Evolutionary conservation across 2,797 vertebrate species (phyloP).

Genomic region (Hybognathus amarus): DNA sequence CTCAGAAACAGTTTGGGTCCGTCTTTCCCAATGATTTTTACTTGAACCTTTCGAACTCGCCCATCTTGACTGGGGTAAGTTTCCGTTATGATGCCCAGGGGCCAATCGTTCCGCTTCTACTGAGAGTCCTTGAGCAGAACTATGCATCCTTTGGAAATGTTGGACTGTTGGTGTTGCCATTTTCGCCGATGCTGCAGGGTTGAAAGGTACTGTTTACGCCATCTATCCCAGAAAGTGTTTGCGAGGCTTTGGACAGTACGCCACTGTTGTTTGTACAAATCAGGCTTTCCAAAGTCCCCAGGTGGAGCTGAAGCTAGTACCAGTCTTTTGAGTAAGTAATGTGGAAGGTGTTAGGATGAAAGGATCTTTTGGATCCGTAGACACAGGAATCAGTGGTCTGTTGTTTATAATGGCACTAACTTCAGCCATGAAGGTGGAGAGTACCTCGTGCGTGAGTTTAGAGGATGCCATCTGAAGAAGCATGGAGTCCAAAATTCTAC

Average conservation of each 20-base stretch:
- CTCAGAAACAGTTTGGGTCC: conserved; percentile 3
- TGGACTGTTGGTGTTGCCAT: conserved; percentile 18
- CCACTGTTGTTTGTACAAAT: conserved; percentile 32
- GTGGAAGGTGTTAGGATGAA: conserved; percentile 36
- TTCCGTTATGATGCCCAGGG: conserved; percentile 10
- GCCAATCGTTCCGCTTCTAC: conserved; percentile 11
- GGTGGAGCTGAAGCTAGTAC: neutral
- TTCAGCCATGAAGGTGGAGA: no score
- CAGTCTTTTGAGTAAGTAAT: no score
- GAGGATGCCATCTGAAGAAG: no score
- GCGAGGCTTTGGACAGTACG: conserved; percentile 37
- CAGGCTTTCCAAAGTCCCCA: neutral
- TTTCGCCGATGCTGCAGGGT: conserved; percentile 8
- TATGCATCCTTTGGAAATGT: conserved; percentile 26
- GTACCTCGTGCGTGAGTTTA: no score
- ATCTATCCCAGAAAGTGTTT: conserved; percentile 31
- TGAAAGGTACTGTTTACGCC: conserved; percentile 22
- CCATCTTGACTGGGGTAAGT: conserved; percentile 37
- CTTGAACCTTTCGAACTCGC: neutral
- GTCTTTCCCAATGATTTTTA: conserved; percentile 13
- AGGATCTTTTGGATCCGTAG: conserved; percentile 20
- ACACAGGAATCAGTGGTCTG: no score
- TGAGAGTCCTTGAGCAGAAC: conserved; percentile 44
- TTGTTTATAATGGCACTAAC: no score
- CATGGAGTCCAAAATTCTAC: no score